Evolutionary conservation across 2,113 vertebrate species (phyloP).

Genomic region (Pontoporia blainvillei): DNA sequence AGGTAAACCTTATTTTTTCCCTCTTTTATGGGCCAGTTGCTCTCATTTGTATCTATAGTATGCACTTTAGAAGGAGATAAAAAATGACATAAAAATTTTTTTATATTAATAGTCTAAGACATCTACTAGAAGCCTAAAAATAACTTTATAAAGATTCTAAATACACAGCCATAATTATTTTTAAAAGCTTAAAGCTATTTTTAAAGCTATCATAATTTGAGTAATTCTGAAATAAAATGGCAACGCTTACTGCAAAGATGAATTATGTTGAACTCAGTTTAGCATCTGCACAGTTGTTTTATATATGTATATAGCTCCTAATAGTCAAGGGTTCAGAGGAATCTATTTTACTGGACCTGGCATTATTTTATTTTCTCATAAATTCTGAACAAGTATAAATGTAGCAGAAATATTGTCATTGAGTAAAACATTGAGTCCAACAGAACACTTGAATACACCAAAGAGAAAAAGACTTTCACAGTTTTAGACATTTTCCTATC

Average conservation of each 20-base stretch:
- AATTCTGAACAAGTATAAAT: background rate
- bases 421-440: background rate
- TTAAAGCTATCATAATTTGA: conserved; percentile 43
- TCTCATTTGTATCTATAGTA: conserved; percentile 29
- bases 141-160: conserved; percentile 35
- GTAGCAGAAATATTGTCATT: background rate
- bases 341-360: background rate
- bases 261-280: conserved; percentile 25
- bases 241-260: background rate
- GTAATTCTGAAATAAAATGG: conserved; percentile 35
- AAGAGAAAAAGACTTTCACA: background rate
- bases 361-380: background rate
- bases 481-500: conserved; percentile 26
- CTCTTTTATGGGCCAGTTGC: background rate
- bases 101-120: conserved; percentile 7
- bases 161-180: conserved; percentile 42
- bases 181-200: conserved; percentile 37
- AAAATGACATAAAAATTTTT: background rate
- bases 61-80: conserved; percentile 10
- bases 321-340: background rate
- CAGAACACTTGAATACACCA: background rate
- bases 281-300: background rate
- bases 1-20: background rate
- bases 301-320: background rate
- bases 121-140: conserved; percentile 33